Percentiles rank a stretch among this genome's conserved stretches.
Conservation (phyloP, 2,797 vertebrate genomes). For the Nyctalus aviator region DNA sequence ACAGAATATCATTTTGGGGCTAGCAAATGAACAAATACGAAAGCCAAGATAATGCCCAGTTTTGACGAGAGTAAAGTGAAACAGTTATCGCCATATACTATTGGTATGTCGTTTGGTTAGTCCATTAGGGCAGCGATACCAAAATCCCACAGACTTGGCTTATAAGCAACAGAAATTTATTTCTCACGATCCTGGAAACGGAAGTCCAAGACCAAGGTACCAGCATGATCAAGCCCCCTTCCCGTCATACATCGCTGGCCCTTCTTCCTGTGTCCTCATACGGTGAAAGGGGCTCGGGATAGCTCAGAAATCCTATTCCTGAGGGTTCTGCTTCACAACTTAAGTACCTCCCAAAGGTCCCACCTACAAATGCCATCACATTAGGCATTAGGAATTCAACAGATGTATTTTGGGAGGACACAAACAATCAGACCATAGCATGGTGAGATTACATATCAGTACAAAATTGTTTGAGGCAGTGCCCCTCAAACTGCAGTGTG, state of each 20-base stretch:
- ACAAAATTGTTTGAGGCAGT: too few species aligned
- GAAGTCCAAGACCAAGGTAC: not conserved
- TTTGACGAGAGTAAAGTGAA: not conserved
- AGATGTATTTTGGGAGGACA: not conserved
- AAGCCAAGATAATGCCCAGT: not conserved
- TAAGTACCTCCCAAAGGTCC: not conserved
- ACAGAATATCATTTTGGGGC: not conserved
- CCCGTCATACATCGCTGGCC: not conserved
- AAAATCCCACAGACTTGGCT: not conserved
- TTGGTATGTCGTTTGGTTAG: not conserved
- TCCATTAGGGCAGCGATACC: not conserved
- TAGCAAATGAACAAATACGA: not conserved
- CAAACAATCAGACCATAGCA: not conserved
- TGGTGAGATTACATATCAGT: too few species aligned
- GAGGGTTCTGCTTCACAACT: not conserved
- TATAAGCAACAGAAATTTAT: not conserved
- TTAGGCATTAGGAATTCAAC: not conserved
- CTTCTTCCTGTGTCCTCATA: not conserved
- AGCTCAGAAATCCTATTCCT: not conserved
- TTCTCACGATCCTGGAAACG: not conserved
- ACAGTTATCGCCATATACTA: not conserved
- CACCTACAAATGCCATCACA: not conserved
- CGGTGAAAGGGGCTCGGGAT: not conserved
- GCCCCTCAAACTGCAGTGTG: too few species aligned
- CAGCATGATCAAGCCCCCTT: not conserved